Evolutionary conservation across 2,888 invertebrate genomes (phyloP).

Genomic region (Liodrosophila aerea): DNA sequence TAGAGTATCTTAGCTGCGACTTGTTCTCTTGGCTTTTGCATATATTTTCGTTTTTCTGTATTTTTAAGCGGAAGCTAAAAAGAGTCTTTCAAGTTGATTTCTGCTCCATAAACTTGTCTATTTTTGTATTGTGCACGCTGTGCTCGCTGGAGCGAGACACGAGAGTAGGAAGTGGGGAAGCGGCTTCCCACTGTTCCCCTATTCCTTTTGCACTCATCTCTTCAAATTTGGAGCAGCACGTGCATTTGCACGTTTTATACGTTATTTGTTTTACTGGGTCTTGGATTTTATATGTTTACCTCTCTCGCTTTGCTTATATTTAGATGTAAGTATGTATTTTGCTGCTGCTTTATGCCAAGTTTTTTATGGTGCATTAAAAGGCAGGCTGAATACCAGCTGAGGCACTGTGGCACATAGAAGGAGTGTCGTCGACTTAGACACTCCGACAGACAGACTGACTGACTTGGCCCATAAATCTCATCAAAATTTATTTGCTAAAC

Average conservation of each 20-base stretch:
- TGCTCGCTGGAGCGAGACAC: conserved; percentile 57
- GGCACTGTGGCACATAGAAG: conserved; percentile 11
- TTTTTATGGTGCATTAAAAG: conserved; percentile 61
- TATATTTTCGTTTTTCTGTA: conserved; percentile 1
- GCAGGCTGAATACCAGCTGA: conserved; percentile 50
- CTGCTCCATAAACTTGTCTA: conserved; percentile 76
- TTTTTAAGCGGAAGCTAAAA: conserved; percentile 71
- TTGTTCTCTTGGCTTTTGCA: neutral
- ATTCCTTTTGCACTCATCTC: neutral
- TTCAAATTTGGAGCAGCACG: conserved; percentile 69
- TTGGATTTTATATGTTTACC: conserved; percentile 8
- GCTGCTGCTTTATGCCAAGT: conserved; percentile 42
- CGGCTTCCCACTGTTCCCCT: too few species aligned
- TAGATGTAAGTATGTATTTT: conserved; percentile 70
- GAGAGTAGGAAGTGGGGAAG: neutral
- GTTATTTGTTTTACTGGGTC: conserved; percentile 32
- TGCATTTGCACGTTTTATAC: conserved; percentile 69
- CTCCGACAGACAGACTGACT: conserved; percentile 34
- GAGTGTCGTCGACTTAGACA: conserved; percentile 37
- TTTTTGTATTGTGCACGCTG: conserved; percentile 57
- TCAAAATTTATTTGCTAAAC: conserved; percentile 69
- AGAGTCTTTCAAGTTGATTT: conserved; percentile 74
- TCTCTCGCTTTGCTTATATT: conserved; percentile 66
- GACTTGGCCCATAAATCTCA: conserved; percentile 65
- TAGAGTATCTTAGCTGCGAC: conserved; percentile 5